Evolutionary conservation across 2,888 invertebrate genomes (phyloP).

Genomic region (Calliphora vomitoria): DNA sequence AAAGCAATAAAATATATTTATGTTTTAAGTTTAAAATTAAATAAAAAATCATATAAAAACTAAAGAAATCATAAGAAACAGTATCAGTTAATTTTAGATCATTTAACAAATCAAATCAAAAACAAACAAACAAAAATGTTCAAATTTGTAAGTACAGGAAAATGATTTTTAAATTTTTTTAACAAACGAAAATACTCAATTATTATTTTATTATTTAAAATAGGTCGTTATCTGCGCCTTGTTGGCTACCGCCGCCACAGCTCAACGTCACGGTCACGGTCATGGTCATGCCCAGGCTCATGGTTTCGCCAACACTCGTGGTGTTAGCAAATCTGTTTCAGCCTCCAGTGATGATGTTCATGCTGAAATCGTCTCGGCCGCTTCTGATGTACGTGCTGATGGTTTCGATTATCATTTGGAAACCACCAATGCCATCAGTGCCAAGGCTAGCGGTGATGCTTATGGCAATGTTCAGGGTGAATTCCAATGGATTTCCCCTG

Average conservation of each 20-base stretch:
- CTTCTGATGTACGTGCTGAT: slow-evolving; percentile 77
- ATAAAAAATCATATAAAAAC: slow-evolving; percentile 41
- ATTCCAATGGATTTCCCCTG: slow-evolving; percentile 79
- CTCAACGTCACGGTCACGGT: background rate
- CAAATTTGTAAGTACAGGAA: slow-evolving; percentile 24
- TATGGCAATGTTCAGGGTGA: slow-evolving; percentile 77
- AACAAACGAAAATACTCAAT: background rate
- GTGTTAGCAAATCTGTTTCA: slow-evolving; percentile 1
- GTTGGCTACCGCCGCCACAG: slow-evolving; percentile 29
- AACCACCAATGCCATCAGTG: slow-evolving; percentile 76
- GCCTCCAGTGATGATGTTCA: slow-evolving; percentile 74
- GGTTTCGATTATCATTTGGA: slow-evolving; percentile 76
- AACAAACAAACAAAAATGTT: slow-evolving; percentile 10
- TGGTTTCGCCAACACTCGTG: background rate
- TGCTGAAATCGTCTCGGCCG: slow-evolving; percentile 71
- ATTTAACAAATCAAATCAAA: slow-evolving; percentile 27
- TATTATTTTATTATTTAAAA: background rate
- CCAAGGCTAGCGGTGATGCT: slow-evolving; percentile 76
- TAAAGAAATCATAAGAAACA: background rate
- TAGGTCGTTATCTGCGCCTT: slow-evolving; percentile 39
- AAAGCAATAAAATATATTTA: background rate
- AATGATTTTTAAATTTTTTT: no score
- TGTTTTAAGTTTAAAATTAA: background rate
- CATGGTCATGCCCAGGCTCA: background rate
- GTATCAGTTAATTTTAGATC: slow-evolving; percentile 7